Conservation (phyloP, 2,888 invertebrate genomes). For the Marronus borbonicus region DNA sequence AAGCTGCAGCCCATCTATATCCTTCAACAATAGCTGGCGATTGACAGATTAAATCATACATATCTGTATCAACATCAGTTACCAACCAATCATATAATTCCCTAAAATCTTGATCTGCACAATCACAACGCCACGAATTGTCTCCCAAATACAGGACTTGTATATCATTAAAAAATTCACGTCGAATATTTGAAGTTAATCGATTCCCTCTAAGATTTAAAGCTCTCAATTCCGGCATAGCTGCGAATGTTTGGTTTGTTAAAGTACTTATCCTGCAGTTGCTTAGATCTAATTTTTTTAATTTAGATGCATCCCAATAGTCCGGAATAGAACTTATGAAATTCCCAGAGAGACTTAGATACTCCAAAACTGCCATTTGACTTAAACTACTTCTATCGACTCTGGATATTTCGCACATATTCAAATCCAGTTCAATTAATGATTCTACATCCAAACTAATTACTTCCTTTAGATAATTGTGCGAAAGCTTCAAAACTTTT, state of each 20-base stretch:
- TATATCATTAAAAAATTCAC: conserved; percentile 76
- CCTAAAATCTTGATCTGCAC: conserved; percentile 75
- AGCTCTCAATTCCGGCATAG: conserved; percentile 75
- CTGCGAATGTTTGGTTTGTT: conserved; percentile 76
- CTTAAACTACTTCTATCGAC: conserved; percentile 75
- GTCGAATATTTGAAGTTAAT: conserved; percentile 76
- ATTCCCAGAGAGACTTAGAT: conserved; percentile 79
- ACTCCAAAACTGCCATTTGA: conserved; percentile 75
- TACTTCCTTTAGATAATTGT: conserved; percentile 77
- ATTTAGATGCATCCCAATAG: conserved; percentile 74
- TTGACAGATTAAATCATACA: conserved; percentile 75
- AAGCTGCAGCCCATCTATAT: conserved; percentile 80
- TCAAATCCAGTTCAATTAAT: conserved; percentile 75
- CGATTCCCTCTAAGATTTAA: conserved; percentile 82
- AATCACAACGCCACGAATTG: conserved; percentile 86
- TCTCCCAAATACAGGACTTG: conserved; percentile 77
- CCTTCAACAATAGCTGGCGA: conserved; percentile 78
- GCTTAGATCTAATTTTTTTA: conserved; percentile 76
- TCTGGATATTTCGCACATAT: conserved; percentile 77
- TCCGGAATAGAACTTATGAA: conserved; percentile 77
- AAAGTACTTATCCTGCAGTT: conserved; percentile 76
- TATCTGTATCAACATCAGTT: conserved; percentile 70
- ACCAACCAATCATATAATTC: conserved; percentile 77
- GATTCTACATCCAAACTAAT: conserved; percentile 75
- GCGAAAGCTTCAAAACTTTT: conserved; percentile 76